Evolutionary conservation across 53 echinoderm and acorn worm species (phyloP).

Genomic region (Luidia sarsii): DNA sequence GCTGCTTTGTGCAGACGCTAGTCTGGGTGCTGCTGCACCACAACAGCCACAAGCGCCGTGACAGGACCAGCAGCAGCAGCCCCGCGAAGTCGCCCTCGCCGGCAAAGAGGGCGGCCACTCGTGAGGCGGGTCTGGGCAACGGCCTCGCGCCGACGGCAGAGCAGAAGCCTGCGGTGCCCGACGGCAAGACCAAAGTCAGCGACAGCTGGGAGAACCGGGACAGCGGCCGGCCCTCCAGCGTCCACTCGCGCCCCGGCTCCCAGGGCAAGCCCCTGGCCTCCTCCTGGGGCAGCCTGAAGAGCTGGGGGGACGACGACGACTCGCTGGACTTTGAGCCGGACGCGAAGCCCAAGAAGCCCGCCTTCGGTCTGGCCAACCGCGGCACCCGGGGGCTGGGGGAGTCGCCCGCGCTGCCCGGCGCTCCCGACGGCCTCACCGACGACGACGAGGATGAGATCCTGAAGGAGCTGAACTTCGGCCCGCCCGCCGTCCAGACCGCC

Average conservation of each 20-base stretch:
- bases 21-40: conserved; percentile 82
- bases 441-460: conserved; percentile 78
- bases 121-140: conserved; percentile 30
- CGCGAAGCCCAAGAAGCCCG: conserved; percentile 57
- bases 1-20: conserved; percentile 77
- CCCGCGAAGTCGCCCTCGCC: conserved; percentile 44
- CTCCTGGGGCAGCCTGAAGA: conserved; percentile 85
- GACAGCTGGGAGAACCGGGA: conserved; percentile 72
- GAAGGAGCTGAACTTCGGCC: conserved; percentile 82
- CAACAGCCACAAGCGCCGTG: conserved; percentile 53
- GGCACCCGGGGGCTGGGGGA: conserved; percentile 7
- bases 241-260: conserved; percentile 66
- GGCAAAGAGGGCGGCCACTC: conserved; percentile 8
- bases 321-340: conserved; percentile 66
- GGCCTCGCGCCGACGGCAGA: conserved; percentile 21
- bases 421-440: conserved; percentile 54
- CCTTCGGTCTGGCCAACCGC: conserved; percentile 21
- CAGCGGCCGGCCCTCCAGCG: conserved; percentile 81
- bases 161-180: neutral
- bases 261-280: conserved; percentile 65
- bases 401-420: conserved; percentile 42
- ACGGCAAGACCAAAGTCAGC: neutral
- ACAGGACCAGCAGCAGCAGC: conserved; percentile 45
- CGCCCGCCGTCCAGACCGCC: conserved; percentile 71
- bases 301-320: conserved; percentile 82